Conservation (phyloP, 1,140 invertebrate species). For the Drosophila teissieri region DNA sequence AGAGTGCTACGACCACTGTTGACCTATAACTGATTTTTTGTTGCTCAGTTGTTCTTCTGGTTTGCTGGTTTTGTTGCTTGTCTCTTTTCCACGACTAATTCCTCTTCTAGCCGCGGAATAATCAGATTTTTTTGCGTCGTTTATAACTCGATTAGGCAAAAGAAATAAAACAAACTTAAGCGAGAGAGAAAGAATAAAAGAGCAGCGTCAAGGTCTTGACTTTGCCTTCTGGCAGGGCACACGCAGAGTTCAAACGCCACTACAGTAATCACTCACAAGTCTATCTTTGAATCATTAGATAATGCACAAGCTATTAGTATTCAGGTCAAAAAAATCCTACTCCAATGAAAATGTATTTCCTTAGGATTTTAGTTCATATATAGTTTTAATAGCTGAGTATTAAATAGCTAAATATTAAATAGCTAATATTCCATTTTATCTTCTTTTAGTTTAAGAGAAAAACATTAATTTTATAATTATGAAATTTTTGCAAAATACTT, state of each 20-base stretch:
- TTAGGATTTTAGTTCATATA: too few relatives aligned
- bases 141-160: conserved; percentile 51
- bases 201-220: conserved; percentile 52
- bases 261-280: conserved; percentile 14
- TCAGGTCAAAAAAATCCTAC: too few relatives aligned
- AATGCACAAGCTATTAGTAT: not conserved
- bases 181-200: conserved; percentile 18
- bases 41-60: conserved; percentile 26
- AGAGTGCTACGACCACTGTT: conserved; percentile 66
- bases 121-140: conserved; percentile 48
- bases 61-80: conserved; percentile 35
- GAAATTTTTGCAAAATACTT: not conserved
- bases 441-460: too few relatives aligned
- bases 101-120: conserved; percentile 30
- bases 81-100: conserved; percentile 34
- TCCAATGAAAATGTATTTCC: too few relatives aligned
- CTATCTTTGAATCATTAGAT: not conserved
- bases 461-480: not conserved
- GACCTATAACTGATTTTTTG: conserved; percentile 71
- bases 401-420: too few relatives aligned
- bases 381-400: too few relatives aligned
- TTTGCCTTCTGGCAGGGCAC: conserved; percentile 57
- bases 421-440: not conserved
- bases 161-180: conserved; percentile 33
- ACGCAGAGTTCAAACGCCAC: conserved; percentile 58